Base-by-base conservation (phyloP, 2,113 vertebrate genomes). In the Eptatretus burgeri region DNA sequence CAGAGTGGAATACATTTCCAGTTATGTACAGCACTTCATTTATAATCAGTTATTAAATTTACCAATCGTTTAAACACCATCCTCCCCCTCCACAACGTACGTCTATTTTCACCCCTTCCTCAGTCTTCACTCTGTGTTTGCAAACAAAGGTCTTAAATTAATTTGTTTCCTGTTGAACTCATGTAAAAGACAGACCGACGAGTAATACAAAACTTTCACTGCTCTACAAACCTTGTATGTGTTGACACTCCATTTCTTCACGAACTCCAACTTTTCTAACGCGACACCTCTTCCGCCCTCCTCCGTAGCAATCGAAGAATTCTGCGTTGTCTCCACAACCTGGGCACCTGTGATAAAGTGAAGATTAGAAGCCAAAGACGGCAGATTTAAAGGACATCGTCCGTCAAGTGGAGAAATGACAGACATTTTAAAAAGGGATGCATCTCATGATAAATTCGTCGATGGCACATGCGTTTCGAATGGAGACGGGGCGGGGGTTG, bases 191-290 rank as follows among this genome's bases (percentile, higher is more conserved):
- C 27, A 41, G 27, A 5, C 27, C 7, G 56, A 10, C 19, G 10
- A 62, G 56, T n/a, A 19, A 17, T 2, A 62, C 56, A 62, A 19
- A 17, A 19, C 8, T 19, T 10, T 19, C 27, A 11, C 5, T n/a
- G 11, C 11, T 17, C 11, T 41, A 51, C 51, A 16, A 9, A 93
- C 91, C 83, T 93, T 93, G 68, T 93, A 93, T 1, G 87, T 95
- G 77, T 95, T 96, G 70, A 95, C 78, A 41, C 91, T 78, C 91
- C 91, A 96, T 63, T 93, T 86, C 74, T 83, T 91, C 72, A 96
- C 71, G 0, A 82, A 77, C 71, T 96, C 88, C 9, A 95, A 79
- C 71, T 95, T 96, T 71, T 95, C 91, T 68, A 83, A 85, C 0
- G 91, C 88, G 1, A 96, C 77, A 1, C 91, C 88, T 1, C 80